Evolutionary conservation across 2,797 vertebrate species (phyloP), one percentile per base, ranked within the genome.

Genomic region (Aldrovandia affinis): DNA sequence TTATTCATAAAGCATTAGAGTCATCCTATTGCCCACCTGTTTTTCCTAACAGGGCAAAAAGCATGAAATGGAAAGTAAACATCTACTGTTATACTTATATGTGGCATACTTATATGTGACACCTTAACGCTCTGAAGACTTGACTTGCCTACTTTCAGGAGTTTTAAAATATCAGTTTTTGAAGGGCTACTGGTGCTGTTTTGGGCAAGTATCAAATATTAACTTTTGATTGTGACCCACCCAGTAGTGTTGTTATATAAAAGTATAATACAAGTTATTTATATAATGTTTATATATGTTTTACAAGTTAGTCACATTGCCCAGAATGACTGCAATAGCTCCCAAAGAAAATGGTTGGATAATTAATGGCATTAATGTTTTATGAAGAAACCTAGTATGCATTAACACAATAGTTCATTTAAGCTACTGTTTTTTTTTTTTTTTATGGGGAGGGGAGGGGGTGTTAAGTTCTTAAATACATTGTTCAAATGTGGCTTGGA

Each of bases 401-500:
- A 57, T 77, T 75, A 83, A 42, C 65, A 77, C 54, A 47, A 77
- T 54, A 73, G 57, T 52, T 52, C 8, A 77, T 78, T 84, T 83
- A 87, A 80, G 81, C 78, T 86, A 61, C 39, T 57, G 14, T 79
- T 82, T 75, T 84, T 65, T 25, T 80, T 8, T 18, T 3, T 70
- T 36, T 36, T 36, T 70, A 20, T 8, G 18, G 18, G 3, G 18
- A 20, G 18, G 18, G 18, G 18, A 20, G 2, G 15, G 25, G 28
- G 14, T 44, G 14, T 44, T 20, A 59, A 80, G 50, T 22, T 55
- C 5, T 20, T 22, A 33, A 80, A 28, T 59, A 18, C 39, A 30
- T 65, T 68, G 57, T 55, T 80, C 18, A 81, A 42, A 22, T 80
- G 28, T 61, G 57, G 77, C 78, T 80, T 33, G 54, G 9, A 36